These are phyloP conservation scores for Cirrhinus mrigala DNA, from an alignment of 2,797 vertebrate species.

Conservation along the genomic window DNA sequence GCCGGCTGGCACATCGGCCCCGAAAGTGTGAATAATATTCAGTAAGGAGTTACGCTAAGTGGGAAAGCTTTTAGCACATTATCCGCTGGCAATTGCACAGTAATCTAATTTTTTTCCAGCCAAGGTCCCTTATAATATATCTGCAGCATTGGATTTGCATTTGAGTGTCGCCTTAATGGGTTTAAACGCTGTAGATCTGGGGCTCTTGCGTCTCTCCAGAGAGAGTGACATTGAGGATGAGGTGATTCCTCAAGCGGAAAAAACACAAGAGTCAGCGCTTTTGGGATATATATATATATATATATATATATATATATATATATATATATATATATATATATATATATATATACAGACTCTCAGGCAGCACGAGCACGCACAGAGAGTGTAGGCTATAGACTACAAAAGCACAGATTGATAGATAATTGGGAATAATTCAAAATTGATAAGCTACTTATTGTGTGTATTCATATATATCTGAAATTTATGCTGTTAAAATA, in stretches of 20 bases:
- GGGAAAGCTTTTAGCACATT: slow-evolving; percentile 98
- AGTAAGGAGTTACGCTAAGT: slow-evolving; percentile 84
- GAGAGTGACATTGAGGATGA: slow-evolving; percentile 86
- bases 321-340: slow-evolving; percentile 52
- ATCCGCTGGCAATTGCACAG: slow-evolving; percentile 88
- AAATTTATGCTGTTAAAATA: neutral
- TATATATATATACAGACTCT: slow-evolving; percentile 47
- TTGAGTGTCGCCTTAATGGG: slow-evolving; percentile 85
- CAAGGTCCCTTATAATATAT: slow-evolving; percentile 89
- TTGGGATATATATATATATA: slow-evolving; percentile 40
- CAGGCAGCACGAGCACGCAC: slow-evolving; percentile 36
- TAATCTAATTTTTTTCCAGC: slow-evolving; percentile 87
- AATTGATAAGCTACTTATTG: neutral
- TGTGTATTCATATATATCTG: neutral
- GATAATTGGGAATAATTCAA: slow-evolving; percentile 1
- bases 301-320: slow-evolving; percentile 55
- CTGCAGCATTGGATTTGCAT: slow-evolving; percentile 87
- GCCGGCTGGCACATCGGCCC: slow-evolving; percentile 69
- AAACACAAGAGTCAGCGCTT: slow-evolving; percentile 64
- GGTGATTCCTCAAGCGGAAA: slow-evolving; percentile 66
- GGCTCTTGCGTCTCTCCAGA: slow-evolving; percentile 67
- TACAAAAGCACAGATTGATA: slow-evolving; percentile 29
- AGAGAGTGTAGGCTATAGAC: slow-evolving; percentile 35
- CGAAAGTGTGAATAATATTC: slow-evolving; percentile 92
- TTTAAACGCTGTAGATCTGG: slow-evolving; percentile 78